phyloP scores from a whole-genome alignment of 2,888 invertebrate genomes.

The Clivina fossor region DNA sequence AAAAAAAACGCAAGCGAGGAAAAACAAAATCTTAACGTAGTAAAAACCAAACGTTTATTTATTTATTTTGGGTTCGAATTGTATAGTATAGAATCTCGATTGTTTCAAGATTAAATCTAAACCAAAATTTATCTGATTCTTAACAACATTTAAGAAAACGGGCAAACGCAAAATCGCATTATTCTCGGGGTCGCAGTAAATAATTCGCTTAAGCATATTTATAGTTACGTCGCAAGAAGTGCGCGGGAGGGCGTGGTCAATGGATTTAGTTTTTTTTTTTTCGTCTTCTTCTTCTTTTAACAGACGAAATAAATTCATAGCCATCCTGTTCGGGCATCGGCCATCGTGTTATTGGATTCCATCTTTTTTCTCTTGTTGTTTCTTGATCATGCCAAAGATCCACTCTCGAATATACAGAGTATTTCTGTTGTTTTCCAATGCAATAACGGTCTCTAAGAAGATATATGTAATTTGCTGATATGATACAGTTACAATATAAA shows the following conservation, averaged over 20 bases:
- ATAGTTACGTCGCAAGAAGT: slow-evolving; percentile 17
- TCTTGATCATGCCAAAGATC: slow-evolving; percentile 22
- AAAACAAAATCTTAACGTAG: too few species aligned
- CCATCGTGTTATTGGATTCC: slow-evolving; percentile 28
- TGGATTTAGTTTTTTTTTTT: slow-evolving; percentile 1
- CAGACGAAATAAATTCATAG: slow-evolving; percentile 17
- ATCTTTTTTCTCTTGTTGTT: slow-evolving; percentile 17
- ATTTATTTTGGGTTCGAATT: too few species aligned
- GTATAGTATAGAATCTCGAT: slow-evolving; percentile 7
- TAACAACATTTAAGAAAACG: slow-evolving; percentile 30
- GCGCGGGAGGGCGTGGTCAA: slow-evolving; percentile 8
- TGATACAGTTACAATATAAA: neutral
- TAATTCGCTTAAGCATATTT: slow-evolving; percentile 32
- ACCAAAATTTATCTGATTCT: slow-evolving; percentile 17
- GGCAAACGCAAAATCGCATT: slow-evolving; percentile 31
- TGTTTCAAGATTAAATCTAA: slow-evolving; percentile 15
- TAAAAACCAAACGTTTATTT: too few species aligned
- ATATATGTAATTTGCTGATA: neutral
- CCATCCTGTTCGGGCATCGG: neutral
- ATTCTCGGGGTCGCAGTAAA: slow-evolving; percentile 23
- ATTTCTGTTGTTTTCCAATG: slow-evolving; percentile 6
- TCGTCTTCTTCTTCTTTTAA: slow-evolving; percentile 14
- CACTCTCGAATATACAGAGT: neutral
- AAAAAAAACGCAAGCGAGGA: too few species aligned
- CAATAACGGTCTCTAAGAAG: slow-evolving; percentile 12